phyloP scores from a whole-genome alignment of 2,888 invertebrate genomes.

The Oeneis ivallda region DNA sequence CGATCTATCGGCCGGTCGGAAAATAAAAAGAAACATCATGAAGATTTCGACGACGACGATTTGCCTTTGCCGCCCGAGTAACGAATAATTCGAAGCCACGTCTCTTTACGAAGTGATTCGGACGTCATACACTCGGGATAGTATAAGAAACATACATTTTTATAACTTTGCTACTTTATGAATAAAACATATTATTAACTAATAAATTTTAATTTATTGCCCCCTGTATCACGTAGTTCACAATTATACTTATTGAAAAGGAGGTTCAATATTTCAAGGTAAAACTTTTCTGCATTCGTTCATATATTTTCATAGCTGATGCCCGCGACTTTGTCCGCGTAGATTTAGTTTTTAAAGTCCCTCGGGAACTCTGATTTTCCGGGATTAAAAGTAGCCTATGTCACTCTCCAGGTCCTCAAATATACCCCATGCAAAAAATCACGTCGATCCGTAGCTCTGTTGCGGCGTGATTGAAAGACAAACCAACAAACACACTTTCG shows the following conservation, averaged over 20 bases:
- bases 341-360: too few relatives aligned
- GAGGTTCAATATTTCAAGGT: background rate
- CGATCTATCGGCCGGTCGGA: slow-evolving; percentile 53
- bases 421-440: too few relatives aligned
- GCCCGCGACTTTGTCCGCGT: too few relatives aligned
- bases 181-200: slow-evolving; percentile 25
- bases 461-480: too few relatives aligned
- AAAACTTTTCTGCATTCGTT: background rate
- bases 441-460: too few relatives aligned
- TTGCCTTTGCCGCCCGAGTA: slow-evolving; percentile 74
- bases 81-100: background rate
- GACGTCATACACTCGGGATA: slow-evolving; percentile 1
- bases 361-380: too few relatives aligned
- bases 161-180: slow-evolving; percentile 20
- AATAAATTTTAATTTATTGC: slow-evolving; percentile 14
- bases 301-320: too few relatives aligned
- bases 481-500: too few relatives aligned
- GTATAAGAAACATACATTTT: slow-evolving; percentile 16
- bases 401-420: too few relatives aligned
- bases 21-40: slow-evolving; percentile 55
- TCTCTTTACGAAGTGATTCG: background rate
- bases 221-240: background rate
- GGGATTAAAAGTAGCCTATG: too few relatives aligned
- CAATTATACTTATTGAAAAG: background rate
- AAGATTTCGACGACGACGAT: slow-evolving; percentile 71